Evolutionary conservation across 2,113 vertebrate species (phyloP), one percentile per base, ranked within the genome.

Genomic region (Montifringilla adamsi): DNA sequence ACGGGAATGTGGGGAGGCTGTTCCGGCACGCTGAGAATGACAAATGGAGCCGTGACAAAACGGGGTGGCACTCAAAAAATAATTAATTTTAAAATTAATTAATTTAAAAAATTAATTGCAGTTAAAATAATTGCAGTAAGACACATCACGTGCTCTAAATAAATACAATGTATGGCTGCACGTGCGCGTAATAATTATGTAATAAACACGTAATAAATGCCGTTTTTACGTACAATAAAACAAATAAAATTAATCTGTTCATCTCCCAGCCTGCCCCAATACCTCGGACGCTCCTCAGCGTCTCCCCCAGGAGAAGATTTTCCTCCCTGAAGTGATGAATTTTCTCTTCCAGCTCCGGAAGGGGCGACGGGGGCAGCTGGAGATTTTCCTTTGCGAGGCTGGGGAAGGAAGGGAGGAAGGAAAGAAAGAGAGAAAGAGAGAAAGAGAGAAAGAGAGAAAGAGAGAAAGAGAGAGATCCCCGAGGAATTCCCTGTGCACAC

Each of bases 261-360:
- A 7, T 5, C 37, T 15, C 28, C 24, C 47, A 31, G 26, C 30
- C 37, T 9, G 3, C 4, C 0, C 39, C 50, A 3, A 2, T 50
- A 94, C 95, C 95, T 91, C 49, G 88, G 80, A 93, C 89, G 52
- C 28, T 86, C 76, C 84, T 76, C 84, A 94, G 31, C 0, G 47
- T 72, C 84, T 94, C 84, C 81, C 86, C 87, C 5, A 94, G 47
- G 12, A 15, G 21, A 4, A 1, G 0, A 1, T 66, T 93, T 53
- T 35, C 78, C 43, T 94, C 81, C 87, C 50, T 66, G 41, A 94
- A 93, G 23, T 0, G 18, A 1, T 0, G 3, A 10, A 96, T 89
- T 72, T 30, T 91, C 67, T 49, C 11, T 4, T 89, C 90, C 56
- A 93, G 67, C 27, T 93, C 90, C 0, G 52, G 66, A 3, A 80